A percentile compares a stretch with the other conserved stretches of the same genome.
phyloP scores from a whole-genome alignment of 2,797 vertebrate species.

The Gallinago nigripennis region DNA sequence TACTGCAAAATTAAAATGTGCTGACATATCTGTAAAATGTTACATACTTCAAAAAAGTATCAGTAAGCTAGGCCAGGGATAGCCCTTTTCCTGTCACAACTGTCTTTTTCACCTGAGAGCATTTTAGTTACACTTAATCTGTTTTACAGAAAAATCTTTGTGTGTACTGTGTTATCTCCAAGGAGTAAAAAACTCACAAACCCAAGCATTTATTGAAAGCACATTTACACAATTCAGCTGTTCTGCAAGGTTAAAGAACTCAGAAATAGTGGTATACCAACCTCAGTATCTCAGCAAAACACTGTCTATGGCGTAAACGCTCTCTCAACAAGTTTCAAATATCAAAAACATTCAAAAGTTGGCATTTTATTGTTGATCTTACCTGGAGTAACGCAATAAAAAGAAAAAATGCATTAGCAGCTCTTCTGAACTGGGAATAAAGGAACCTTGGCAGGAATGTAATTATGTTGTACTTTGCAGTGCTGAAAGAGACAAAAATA shows the following conservation, averaged over 20 bases:
- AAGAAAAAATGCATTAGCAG: constrained; percentile 98
- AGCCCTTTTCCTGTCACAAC: background rate
- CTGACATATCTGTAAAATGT: background rate
- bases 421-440: constrained; percentile 99
- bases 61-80: background rate
- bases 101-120: background rate
- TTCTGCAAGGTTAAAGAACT: background rate
- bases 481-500: constrained; percentile 81
- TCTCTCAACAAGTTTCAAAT: background rate
- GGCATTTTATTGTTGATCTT: constrained; percentile 68
- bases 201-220: background rate
- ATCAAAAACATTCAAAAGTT: background rate
- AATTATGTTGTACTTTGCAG: constrained; percentile 97
- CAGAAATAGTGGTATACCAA: background rate
- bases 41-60: background rate
- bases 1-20: background rate
- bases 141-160: background rate
- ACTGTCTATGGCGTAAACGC: background rate
- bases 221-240: background rate
- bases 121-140: background rate
- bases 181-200: background rate
- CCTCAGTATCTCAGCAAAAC: background rate
- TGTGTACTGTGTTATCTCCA: background rate
- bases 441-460: constrained; percentile 98
- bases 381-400: constrained; percentile 99